These are phyloP conservation scores for Steinernema hermaphroditum DNA, from an alignment of 2,888 invertebrate genomes.

Conservation along the genomic window DNA sequence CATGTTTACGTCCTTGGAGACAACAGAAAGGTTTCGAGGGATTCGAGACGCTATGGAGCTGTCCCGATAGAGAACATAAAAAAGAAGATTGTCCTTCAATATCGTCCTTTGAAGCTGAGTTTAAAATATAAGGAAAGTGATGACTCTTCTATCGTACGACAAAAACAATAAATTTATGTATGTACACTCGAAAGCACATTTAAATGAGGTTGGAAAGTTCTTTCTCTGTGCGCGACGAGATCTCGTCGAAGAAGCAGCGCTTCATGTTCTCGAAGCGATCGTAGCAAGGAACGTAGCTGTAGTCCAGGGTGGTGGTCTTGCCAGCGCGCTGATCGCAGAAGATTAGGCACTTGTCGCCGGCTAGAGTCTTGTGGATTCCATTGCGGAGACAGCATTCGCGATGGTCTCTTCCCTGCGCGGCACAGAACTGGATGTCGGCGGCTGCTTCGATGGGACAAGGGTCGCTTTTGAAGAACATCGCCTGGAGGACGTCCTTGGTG, in stretches of 20 bases:
- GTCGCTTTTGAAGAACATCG: conserved; percentile 65
- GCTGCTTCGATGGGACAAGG: conserved; percentile 63
- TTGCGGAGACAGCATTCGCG: conserved; percentile 53
- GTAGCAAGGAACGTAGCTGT: conserved; percentile 39
- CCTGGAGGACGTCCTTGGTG: conserved; percentile 63
- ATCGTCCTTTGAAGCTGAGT: too few species aligned
- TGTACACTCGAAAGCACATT: too few species aligned
- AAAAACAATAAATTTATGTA: too few species aligned
- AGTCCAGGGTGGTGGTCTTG: conserved; percentile 58
- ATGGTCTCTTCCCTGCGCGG: conserved; percentile 61
- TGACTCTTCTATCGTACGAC: too few species aligned
- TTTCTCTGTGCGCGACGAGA: conserved; percentile 39
- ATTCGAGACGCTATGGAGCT: background rate
- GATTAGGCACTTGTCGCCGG: conserved; percentile 58
- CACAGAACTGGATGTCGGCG: conserved; percentile 61
- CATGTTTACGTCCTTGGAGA: background rate
- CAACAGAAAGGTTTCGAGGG: background rate
- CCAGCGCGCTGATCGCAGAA: conserved; percentile 63
- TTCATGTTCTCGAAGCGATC: conserved; percentile 63
- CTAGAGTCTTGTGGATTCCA: conserved; percentile 58
- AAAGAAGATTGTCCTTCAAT: background rate
- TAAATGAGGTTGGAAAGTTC: too few species aligned
- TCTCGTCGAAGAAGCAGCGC: conserved; percentile 62
- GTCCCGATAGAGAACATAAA: background rate
- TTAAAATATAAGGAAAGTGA: too few species aligned